Evolutionary conservation across 1,140 invertebrate genomes (phyloP), one percentile per base, ranked within the genome.

Genomic region (Teleopsis dalmanni): DNA sequence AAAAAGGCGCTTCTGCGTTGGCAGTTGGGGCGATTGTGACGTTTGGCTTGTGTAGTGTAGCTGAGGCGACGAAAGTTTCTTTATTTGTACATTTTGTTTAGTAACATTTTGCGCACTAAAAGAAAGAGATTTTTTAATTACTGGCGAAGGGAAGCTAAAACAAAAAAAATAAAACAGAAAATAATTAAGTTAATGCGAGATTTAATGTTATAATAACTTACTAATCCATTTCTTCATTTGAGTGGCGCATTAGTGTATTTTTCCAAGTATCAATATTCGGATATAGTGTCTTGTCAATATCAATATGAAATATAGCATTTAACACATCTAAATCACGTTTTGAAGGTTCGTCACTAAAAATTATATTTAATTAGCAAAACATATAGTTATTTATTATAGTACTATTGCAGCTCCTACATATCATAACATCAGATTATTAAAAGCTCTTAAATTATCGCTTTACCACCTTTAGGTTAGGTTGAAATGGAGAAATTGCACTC

Each of bases 261-360:
- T 77, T 71, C 85, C 85, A 88, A 33, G 77, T 75, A 60, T 80
- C 79, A 50, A 86, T 76, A 57, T 77, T 74, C n/a, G 85, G 84
- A 68, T 78, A 82, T 50, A 76, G 62, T 19, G 75, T 68, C 21
- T 74, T 58, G 23, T 73, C 69, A 36, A 87, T 64, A 8, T 70
- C 23, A 43, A 71, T 62, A 49, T 75, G 57, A 25, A 71, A 57
- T 47, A 87, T 60, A 6, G 84, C 84, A 57, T 83, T 81, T 48
- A 76, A 80, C 36, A 86, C 84, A 27, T 82, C 75, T 47, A 79
- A 71, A 70, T 88, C 85, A 44, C 80, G 76, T 62, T 84, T 85
- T 0, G 80, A 79, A 14, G 83, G 82, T 51, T 76, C 72, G 53
- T 78, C 75, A 9, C 83, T 85, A 59, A 54, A 52, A 53, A 34